These are phyloP conservation scores for Peromyscus eremicus DNA, from an alignment of 2,797 vertebrate genomes.

Conservation along the genomic window DNA sequence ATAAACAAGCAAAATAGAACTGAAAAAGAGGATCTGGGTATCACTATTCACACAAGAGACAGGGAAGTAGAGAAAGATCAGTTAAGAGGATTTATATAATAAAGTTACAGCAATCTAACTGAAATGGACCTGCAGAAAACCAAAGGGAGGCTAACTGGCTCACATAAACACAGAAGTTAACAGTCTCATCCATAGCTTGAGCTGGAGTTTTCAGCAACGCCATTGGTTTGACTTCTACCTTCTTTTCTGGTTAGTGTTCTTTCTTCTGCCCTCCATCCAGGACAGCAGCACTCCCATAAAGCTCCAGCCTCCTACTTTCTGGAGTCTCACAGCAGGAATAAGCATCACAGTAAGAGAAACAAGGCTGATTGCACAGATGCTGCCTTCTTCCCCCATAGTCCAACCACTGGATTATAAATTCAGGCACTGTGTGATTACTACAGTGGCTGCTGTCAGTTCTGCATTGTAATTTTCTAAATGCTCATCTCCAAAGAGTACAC, in stretches of 20 bases:
- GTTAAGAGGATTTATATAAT: not conserved
- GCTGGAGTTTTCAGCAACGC: not conserved
- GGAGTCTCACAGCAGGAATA: not conserved
- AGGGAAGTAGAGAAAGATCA: not conserved
- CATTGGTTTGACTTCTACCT: not conserved
- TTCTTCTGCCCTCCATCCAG: not conserved
- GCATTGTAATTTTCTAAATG: not conserved
- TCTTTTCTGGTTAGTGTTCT: not conserved
- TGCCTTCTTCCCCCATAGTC: not conserved
- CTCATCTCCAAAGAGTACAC: not conserved
- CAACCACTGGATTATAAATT: too few relatives aligned
- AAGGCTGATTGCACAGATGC: rapidly evolving
- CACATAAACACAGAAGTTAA: not conserved
- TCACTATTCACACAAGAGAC: not conserved
- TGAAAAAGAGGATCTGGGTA: not conserved
- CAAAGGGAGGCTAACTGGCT: not conserved
- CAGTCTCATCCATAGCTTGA: not conserved
- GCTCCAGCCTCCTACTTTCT: not conserved
- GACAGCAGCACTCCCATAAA: not conserved
- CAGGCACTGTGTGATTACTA: too few relatives aligned
- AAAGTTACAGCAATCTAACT: not conserved
- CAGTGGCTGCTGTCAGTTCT: not conserved
- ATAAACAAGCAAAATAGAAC: not conserved
- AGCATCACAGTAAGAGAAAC: not conserved
- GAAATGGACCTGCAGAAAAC: not conserved